Base-by-base conservation (phyloP, 1,140 invertebrate species). In the Oedothorax gibbosus region DNA sequence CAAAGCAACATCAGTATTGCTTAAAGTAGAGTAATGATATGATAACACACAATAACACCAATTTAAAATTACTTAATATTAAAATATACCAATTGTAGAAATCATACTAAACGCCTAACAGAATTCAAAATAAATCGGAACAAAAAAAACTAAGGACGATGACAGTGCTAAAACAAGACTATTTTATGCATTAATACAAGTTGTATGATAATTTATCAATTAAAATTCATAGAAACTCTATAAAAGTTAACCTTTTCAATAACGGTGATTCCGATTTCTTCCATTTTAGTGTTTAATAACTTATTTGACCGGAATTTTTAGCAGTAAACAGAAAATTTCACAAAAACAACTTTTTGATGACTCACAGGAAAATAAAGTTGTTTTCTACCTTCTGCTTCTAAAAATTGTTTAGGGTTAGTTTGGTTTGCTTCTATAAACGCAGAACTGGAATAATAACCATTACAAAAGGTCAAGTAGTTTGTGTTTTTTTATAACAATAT, bases 251-350 rank as follows among this genome's bases (percentile, higher is more conserved):
- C 94, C 91, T 94, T 94, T 88, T 95, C 94, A 9, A 93, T 92
- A 60, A 94, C 88, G 88, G 93, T 91, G 86, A 94, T 91, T 86
- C 94, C 93, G 88, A 94, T 93, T 89, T 94, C 93, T 90, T 94
- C 93, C 93, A 94, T 94, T 12, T 2, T 79, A 53, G 8, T 68
- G 10, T 21, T 7, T 11, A 49, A 64, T 20, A 62, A 64, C 14
- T 50, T 75, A 75, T 21, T 71, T 71, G 21, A 71, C 57, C 12
- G 21, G 35, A 71, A 62, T 5, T 15, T 15, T 50, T 15, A 15
- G 20, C 12, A 21, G 54, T 75, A 51, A 51, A 35, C 35, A 51
- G 21, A 49, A 14, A 50, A 71, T 71, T 53, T 20, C 53, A 57
- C 72, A 57, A 72, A 69, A 15, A 49, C 35, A 66, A 71, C 7